These are phyloP conservation scores for Cotesia vestalis DNA, from an alignment of 1,140 invertebrate genomes.

Conservation along the genomic window DNA sequence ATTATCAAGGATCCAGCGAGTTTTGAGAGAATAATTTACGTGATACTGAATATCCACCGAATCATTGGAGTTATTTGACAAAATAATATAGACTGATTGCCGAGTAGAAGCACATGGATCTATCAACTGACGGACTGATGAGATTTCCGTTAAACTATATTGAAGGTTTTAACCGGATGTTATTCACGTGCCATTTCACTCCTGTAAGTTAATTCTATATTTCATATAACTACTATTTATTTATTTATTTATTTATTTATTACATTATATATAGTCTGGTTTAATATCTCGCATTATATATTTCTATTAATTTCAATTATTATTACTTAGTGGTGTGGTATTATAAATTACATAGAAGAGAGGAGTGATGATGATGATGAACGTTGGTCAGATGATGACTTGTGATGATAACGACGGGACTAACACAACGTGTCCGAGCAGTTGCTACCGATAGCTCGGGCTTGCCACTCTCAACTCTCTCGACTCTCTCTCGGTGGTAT, in stretches of 20 bases:
- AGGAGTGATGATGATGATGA: too few relatives aligned
- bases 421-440: background rate
- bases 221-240: background rate
- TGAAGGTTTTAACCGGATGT: conserved; percentile 19
- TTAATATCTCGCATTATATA: too few relatives aligned
- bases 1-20: background rate
- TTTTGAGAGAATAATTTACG: background rate
- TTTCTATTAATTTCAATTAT: too few relatives aligned
- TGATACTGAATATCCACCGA: background rate
- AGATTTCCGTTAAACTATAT: conserved; percentile 18
- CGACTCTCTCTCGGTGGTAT: background rate
- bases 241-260: too few relatives aligned
- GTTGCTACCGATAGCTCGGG: conserved; percentile 6
- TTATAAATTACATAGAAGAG: too few relatives aligned
- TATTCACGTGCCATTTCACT: conserved; percentile 13
- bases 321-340: too few relatives aligned
- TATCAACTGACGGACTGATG: conserved; percentile 27
- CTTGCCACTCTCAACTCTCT: background rate
- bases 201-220: background rate
- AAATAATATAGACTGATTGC: conserved; percentile 19
- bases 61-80: background rate
- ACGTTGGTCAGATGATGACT: background rate
- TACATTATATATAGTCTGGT: too few relatives aligned
- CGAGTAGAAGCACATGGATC: conserved; percentile 29
- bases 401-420: background rate